Evolutionary conservation across 2,113 vertebrate genomes (phyloP), one percentile per base, ranked within the genome.

Genomic region (Halcyon senegalensis): DNA sequence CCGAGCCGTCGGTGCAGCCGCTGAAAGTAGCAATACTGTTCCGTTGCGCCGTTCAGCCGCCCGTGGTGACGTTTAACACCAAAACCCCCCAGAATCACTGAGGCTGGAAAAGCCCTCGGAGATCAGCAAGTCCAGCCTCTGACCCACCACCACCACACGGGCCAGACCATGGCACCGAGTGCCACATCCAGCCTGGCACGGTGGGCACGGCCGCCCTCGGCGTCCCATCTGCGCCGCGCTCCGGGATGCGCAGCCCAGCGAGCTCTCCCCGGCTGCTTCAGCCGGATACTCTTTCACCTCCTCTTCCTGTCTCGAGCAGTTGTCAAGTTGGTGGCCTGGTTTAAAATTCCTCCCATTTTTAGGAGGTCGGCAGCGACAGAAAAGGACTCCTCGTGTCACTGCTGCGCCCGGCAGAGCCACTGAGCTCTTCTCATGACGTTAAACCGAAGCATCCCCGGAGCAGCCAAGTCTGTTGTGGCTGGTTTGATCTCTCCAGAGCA

Each of bases 281-380:
- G 76, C 72, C 55, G 76, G 72, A 50, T 93, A 28, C 48, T 41
- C 80, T 93, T 94, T 63, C 84, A 41, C 84, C 87, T 92, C 92
- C 89, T 56, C 84, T 93, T 96, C 90, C 90, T 80, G 76, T 80
- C 53, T 11, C 53, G 12, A 31, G 21, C 92, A 72, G 72, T 81
- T 91, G 85, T 67, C 68, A 27, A 13, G 31, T n/a, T 50, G 81
- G 51, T 70, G 53, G 33, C 16, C 44, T 33, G 3, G 63, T 81
- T 37, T 37, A 28, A 74, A 66, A 92, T 94, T 63, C 76, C 90
- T 93, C 30, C 35, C 0, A 7, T 63, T 89, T 79, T 79, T 75
- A 74, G 87, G 81, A 76, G 62, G 68, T 4, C 80, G 20, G 55
- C 87, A 86, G 76, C 0, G 10, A 25, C 37, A 64, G 11, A 18